Conservation (phyloP, 1,140 invertebrate genomes). For the Rhagoletis pomonella region DNA sequence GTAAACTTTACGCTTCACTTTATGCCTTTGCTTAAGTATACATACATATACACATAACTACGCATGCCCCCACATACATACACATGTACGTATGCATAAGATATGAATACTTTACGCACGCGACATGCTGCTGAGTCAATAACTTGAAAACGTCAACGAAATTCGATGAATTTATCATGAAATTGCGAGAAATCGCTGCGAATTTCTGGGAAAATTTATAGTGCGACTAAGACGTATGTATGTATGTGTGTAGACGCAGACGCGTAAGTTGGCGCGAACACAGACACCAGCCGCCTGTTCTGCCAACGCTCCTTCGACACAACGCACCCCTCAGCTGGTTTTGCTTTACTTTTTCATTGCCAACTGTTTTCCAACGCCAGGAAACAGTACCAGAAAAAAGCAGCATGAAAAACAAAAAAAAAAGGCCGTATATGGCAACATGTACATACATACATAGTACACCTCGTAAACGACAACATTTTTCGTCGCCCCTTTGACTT, state of each 20-base stretch:
- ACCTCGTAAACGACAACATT: not conserved
- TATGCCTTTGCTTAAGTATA: not conserved
- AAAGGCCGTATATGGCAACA: not conserved
- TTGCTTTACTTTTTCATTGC: constrained; percentile 19
- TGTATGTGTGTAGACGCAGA: not conserved
- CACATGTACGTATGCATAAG: not conserved
- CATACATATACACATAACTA: not conserved
- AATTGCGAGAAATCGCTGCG: constrained; percentile 72
- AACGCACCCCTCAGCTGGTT: not conserved
- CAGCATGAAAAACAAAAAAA: constrained; percentile 11
- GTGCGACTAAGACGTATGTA: constrained; percentile 13
- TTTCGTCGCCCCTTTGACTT: not conserved
- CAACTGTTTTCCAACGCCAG: constrained; percentile 18
- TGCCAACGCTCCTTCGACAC: not conserved
- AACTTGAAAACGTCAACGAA: constrained; percentile 59
- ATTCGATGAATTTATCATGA: constrained; percentile 73
- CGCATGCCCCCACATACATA: not conserved
- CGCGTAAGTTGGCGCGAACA: constrained; percentile 27
- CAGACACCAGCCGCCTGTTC: not conserved
- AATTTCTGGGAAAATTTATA: constrained; percentile 70
- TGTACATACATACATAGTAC: not conserved
- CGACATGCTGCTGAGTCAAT: constrained; percentile 17
- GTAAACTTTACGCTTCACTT: too few species aligned
- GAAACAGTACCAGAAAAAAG: not conserved
- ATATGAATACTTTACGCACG: too few species aligned